Base-by-base conservation (phyloP, 2,888 invertebrate genomes). In the Zygothrica quintamaculata region DNA sequence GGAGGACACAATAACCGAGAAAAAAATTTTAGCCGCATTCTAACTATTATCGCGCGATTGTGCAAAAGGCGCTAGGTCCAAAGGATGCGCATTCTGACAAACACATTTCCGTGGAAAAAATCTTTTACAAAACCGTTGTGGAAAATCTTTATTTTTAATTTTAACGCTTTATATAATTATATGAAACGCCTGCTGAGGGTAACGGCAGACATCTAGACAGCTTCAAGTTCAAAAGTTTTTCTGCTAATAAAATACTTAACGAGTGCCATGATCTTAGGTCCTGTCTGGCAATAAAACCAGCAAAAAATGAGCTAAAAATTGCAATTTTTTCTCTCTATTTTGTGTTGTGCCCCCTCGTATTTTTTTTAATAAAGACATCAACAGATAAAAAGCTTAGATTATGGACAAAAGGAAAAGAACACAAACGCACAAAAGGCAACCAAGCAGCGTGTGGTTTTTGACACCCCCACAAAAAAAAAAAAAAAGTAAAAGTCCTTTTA, bases 331-430 rank as follows among this genome's bases (percentile, higher is more conserved):
- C 26, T 51, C 42, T 36, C 40, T 36, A 16, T 52, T 37, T 18
- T 12, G 5, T 46, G 31, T 46, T 18, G 13, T 33, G 16, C 42
- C 11, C 43, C 11, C 9, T n/a, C 25, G 16, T n/a, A 25, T 15
- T 51, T 60, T 75, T 80, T 75, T 71, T 84, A 88, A 88, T 89
- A 89, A 89, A 89, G 89, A 88, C 84, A 77, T 87, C 78, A 84
- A 80, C 87, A 79, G 87, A 77, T 88, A 80, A 88, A 89, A 88
- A 88, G 86, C 80, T 76, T 75, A 89, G 88, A 88, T 88, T 88
- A 88, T 89, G 87, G 74, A 74, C 74, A 70, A 73, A 65, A 65
- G 68, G 52, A 58, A 29, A 43, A 43, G 34, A 56, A 64, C 66
- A 42, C 26, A 22, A 15, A 15, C 25, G 7, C 33, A 71, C 62